phyloP scores from a whole-genome alignment of 2,888 invertebrate genomes.

The Megastigmus dorsalis region DNA sequence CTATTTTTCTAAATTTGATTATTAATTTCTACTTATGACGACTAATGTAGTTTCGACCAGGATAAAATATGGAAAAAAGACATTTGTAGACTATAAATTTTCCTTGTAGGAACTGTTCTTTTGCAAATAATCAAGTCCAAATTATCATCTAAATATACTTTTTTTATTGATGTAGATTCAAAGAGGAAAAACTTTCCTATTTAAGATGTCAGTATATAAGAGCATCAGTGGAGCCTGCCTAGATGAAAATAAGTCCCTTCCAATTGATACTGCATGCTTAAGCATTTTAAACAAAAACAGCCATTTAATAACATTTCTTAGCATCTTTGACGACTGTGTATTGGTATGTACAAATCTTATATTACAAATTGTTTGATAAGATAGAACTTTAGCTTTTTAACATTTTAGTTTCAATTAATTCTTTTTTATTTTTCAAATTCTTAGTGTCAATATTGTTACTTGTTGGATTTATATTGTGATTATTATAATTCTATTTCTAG shows the following conservation, averaged over 20 bases:
- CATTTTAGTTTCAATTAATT: background rate
- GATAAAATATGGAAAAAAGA: too few species aligned
- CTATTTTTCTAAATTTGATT: too few species aligned
- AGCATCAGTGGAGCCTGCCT: slow-evolving; percentile 56
- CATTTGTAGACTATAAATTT: background rate
- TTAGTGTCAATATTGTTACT: background rate
- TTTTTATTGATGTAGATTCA: slow-evolving; percentile 10
- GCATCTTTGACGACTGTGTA: slow-evolving; percentile 63
- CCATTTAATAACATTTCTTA: slow-evolving; percentile 59
- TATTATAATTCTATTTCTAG: background rate
- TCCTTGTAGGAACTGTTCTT: background rate
- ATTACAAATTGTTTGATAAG: slow-evolving; percentile 6
- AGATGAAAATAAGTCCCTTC: slow-evolving; percentile 60
- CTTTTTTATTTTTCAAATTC: background rate
- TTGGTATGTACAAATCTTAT: slow-evolving; percentile 59
- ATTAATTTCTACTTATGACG: too few species aligned
- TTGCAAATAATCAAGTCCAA: background rate
- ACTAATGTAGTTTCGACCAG: too few species aligned
- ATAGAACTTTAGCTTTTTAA: background rate
- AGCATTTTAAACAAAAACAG: slow-evolving; percentile 63
- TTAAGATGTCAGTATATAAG: slow-evolving; percentile 33
- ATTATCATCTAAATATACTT: background rate
- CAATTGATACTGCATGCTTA: slow-evolving; percentile 70
- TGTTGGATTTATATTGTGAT: background rate
- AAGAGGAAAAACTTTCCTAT: background rate